A percentile compares a stretch with the other conserved stretches of the same genome.
phyloP scores from a whole-genome alignment of 2,888 invertebrate genomes.

The Nephrotoma flavescens region DNA sequence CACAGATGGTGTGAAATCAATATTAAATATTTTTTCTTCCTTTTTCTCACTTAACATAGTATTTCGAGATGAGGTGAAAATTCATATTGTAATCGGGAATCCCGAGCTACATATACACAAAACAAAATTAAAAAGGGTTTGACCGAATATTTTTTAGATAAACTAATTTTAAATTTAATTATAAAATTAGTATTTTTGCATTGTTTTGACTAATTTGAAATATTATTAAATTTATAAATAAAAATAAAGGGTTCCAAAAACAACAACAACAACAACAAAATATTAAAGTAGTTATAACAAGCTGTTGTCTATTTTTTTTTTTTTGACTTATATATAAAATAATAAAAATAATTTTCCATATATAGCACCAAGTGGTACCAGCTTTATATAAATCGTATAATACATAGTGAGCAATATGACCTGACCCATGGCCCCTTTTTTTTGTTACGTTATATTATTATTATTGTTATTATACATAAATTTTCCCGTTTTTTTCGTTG shows the following conservation, averaged over 20 bases:
- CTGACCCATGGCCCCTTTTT: background rate
- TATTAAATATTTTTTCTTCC: background rate
- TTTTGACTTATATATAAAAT: background rate
- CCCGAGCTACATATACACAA: background rate
- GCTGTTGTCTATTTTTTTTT: constrained; percentile 4
- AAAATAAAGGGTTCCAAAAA: background rate
- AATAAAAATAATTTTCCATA: background rate
- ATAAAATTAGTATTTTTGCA: background rate
- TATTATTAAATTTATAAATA: background rate
- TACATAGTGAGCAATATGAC: background rate
- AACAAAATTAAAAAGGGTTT: background rate
- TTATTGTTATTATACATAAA: background rate
- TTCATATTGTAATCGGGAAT: background rate
- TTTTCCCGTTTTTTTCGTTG: background rate
- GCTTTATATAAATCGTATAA: background rate
- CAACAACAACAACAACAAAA: background rate
- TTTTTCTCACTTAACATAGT: background rate
- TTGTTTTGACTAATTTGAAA: background rate
- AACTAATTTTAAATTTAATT: background rate
- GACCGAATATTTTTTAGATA: background rate
- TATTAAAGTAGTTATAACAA: constrained; percentile 3
- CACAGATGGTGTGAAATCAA: background rate
- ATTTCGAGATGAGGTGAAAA: background rate
- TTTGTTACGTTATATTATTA: background rate
- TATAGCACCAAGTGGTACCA: background rate